Evolutionary conservation across 2,888 invertebrate genomes (phyloP), one percentile per base, ranked within the genome.

Genomic region (Antitype chi): DNA sequence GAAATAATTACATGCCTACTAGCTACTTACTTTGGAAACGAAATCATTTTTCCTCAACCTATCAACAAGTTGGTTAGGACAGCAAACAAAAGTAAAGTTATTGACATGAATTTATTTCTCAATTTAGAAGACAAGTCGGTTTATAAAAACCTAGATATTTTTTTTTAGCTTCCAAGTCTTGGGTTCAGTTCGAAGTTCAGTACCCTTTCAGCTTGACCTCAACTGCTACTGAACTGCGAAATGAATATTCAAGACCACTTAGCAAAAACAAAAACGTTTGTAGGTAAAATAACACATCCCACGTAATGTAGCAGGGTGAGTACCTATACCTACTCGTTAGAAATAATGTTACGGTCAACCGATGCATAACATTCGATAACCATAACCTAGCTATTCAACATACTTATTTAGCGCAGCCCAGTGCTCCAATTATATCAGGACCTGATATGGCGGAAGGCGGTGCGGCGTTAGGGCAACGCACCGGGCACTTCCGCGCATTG

Each of bases 401-500:
- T 11, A 38, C 8, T 17, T 38, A 67, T 47, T 71, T 63, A 74
- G 3, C 66, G 43, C 62, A 81, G 59, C 80, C 70, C 68, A 80
- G 62, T 85, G 71, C 32, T 76, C 74, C 38, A 80, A 70, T 82
- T 75, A 59, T 88, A 81, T 74, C 64, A 59, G 55, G 66, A 87
- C 78, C 79, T 87, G 92, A 92, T 93, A 92, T 91, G 86, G 91
- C 92, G 93, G 94, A 93, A 94, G 92, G 90, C 85, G 82, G 74
- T 77, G 85, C 59, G 43, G 88, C 84, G 87, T 87, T 88, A 87
- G 71, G 78, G 85, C 88, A 69, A 57, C 60, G 82, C 53, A 72
- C 82, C 86, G 85, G 86, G 81, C 86, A 91, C 91, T 94, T 94
- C 94, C 95, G 94, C 87, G 90, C 94, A 93, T 94, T 94, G 94